Base-by-base conservation (phyloP, 1,140 invertebrate genomes). In the Hypothenemus hampei region DNA sequence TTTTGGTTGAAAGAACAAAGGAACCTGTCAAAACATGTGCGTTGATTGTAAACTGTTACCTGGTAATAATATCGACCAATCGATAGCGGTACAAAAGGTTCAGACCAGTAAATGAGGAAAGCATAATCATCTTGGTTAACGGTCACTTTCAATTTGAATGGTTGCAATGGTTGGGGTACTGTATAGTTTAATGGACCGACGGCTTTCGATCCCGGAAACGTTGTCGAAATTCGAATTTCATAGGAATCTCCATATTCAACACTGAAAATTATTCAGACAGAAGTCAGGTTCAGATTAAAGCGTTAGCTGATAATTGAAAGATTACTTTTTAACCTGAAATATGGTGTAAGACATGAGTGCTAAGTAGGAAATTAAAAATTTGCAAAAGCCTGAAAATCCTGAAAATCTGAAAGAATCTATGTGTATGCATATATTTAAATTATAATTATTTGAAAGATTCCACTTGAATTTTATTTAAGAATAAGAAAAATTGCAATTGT, bases 51-150 rank as follows among this genome's bases (percentile, higher is more conserved):
- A n/a, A n/a, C n/a, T n/a, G n/a, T n/a, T n/a, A 62, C 61, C 55
- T 66, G 60, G 37, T 66, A 66, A 37, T 61, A 66, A 35, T 58
- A 58, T 24, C 49, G 41, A 16, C 59, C 65, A 19, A 64, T 53
- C 16, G 29, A 61, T 16, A 57, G 41, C 6, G 63, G 62, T 8
- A 66, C 59, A 45, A 46, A 65, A 0, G 63, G 63, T 29, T 66
- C 62, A n/a, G 45, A 39, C 65, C 65, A 66, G 45, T 65, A 66
- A 33, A 66, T 58, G 40, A 66, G 18, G 23, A 66, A 66, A 8
- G 63, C 57, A 4, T 48, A 57, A 16, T 59, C 61, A 5, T 51
- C 49, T 29, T 54, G 55, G 23, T 64, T 61, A 3, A 59, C 53
- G 4, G 65, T 61, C 13, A 65, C 43, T 35, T 54, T 49, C 18